Evolutionary conservation across 1,140 invertebrate species (phyloP).

Genomic region (Procambarus clarkii): DNA sequence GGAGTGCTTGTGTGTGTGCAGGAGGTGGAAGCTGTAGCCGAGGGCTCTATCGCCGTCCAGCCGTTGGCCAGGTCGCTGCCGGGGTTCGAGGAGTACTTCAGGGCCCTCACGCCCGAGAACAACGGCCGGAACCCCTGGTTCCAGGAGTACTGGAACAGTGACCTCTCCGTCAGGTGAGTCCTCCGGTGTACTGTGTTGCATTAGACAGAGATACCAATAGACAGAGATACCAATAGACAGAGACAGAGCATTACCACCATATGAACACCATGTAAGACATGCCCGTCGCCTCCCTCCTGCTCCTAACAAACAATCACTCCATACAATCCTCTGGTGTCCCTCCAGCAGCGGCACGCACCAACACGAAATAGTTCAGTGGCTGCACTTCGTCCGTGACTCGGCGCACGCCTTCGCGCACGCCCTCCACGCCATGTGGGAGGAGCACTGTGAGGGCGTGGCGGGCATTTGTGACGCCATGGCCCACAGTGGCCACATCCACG

Average conservation of each 20-base stretch:
- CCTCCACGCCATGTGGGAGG: conserved; percentile 77
- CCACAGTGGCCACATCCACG: conserved; percentile 77
- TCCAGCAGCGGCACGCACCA: no score
- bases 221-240: no score
- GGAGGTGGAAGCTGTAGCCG: conserved; percentile 73
- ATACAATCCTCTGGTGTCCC: no score
- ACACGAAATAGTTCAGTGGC: conserved; percentile 76
- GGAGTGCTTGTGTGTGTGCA: neutral
- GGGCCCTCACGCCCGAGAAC: conserved; percentile 74
- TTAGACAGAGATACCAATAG: no score
- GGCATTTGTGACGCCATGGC: conserved; percentile 76
- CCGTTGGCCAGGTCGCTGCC: conserved; percentile 76
- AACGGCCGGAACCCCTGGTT: conserved; percentile 80
- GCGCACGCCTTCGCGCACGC: conserved; percentile 79
- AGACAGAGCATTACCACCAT: no score
- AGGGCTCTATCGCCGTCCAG: conserved; percentile 80
- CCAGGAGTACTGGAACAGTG: conserved; percentile 81
- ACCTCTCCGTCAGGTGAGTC: no score
- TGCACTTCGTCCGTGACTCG: conserved; percentile 80
- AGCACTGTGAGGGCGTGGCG: conserved; percentile 74
- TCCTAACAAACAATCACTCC: no score
- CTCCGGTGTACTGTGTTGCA: no score
- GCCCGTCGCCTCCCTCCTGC: no score
- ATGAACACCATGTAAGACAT: no score
- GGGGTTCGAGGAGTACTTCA: conserved; percentile 80